Percentiles rank a stretch among this genome's conserved stretches.
phyloP scores from a whole-genome alignment of 2,113 vertebrate genomes.

The Uropsilus gracilis region DNA sequence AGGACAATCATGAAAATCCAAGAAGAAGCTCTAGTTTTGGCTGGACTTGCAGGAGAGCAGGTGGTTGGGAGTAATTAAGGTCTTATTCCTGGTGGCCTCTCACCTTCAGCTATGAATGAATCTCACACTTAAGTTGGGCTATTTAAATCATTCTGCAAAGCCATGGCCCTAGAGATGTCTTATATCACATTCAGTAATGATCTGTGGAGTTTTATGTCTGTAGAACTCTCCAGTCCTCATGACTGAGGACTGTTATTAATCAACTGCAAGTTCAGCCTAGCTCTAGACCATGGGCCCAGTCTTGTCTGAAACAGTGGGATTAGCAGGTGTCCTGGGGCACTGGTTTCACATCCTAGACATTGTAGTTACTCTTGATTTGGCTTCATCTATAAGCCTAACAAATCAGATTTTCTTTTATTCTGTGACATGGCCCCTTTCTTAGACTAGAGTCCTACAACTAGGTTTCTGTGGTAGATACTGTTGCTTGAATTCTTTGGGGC shows the following conservation, averaged over 20 bases:
- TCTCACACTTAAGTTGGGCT: background rate
- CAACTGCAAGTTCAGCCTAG: background rate
- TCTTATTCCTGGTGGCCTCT: conserved; percentile 56
- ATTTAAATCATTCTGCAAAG: conserved; percentile 66
- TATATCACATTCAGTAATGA: conserved; percentile 40
- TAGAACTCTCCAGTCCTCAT: background rate
- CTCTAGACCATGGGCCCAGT: background rate
- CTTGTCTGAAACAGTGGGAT: background rate
- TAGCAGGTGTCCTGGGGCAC: background rate
- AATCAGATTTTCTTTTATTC: background rate
- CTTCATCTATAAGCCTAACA: background rate
- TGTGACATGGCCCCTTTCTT: background rate
- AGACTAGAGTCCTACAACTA: background rate
- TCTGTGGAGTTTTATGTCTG: background rate
- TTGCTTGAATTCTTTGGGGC: background rate
- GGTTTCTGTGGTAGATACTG: background rate
- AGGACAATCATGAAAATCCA: conserved; percentile 43
- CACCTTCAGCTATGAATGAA: conserved; percentile 65
- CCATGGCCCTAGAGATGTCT: conserved; percentile 37
- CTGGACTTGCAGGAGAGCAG: conserved; percentile 63
- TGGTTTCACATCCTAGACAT: background rate
- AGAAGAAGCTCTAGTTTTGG: conserved; percentile 62
- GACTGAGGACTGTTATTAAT: conserved; percentile 11
- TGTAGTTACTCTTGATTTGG: background rate
- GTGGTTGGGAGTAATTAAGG: conserved; percentile 72